Percentiles rank a stretch among this genome's conserved stretches.
Evolutionary conservation across 2,113 vertebrate species (phyloP).

Genomic region (Cnemophilus loriae): DNA sequence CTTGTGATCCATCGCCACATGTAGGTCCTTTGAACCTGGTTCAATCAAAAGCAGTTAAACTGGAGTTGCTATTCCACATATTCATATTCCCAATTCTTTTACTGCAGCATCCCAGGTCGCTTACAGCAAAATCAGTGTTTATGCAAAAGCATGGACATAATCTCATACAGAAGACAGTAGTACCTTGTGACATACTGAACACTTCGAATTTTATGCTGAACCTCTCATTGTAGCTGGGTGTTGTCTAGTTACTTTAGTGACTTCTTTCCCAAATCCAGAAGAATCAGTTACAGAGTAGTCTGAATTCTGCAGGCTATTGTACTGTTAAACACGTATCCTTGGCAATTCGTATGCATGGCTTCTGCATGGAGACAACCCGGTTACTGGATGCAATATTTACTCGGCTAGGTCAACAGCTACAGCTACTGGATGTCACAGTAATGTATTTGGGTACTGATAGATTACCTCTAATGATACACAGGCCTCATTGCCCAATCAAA

Average conservation of each 20-base stretch:
- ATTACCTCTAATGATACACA: neutral
- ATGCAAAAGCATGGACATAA: neutral
- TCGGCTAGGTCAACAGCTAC: neutral
- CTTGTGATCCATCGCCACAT: neutral
- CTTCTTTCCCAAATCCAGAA: neutral
- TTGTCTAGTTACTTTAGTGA: neutral
- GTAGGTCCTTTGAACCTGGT: neutral
- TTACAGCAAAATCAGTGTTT: neutral
- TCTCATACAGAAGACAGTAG: neutral
- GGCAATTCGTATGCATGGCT: neutral
- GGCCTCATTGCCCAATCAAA: neutral
- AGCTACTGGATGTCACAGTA: neutral
- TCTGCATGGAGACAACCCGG: neutral
- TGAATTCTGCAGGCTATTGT: neutral
- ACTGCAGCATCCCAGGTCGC: neutral
- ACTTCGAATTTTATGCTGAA: neutral
- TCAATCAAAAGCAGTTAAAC: neutral
- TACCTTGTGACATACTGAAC: neutral
- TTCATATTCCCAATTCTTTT: neutral
- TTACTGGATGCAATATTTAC: neutral
- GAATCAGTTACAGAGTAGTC: neutral
- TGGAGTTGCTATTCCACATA: neutral
- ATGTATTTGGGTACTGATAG: neutral
- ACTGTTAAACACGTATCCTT: neutral
- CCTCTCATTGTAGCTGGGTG: neutral